These are phyloP conservation scores for Pachyseris speciosa DNA, from an alignment of 64 coral and sea anemone genomes.

Conservation along the genomic window DNA sequence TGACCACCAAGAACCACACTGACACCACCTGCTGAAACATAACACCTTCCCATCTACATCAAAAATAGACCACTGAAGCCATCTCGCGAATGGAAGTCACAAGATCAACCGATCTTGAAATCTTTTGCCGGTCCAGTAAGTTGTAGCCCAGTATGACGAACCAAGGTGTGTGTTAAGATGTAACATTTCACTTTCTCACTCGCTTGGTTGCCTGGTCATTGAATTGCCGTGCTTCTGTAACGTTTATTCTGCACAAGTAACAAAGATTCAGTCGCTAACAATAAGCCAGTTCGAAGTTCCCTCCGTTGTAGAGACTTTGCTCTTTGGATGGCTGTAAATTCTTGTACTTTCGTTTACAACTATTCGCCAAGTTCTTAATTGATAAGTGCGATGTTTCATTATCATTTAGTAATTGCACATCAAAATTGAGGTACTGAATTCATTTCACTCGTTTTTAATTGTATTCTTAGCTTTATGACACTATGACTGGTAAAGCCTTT, in stretches of 20 bases:
- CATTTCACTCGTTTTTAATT: too few species aligned
- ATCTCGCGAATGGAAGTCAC: not conserved
- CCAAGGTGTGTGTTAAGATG: not conserved
- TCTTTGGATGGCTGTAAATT: too few species aligned
- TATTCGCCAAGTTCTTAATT: too few species aligned
- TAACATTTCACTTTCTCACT: not conserved
- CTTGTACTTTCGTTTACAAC: too few species aligned
- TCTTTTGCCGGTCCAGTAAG: not conserved
- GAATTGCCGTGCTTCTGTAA: not conserved
- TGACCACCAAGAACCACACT: slow-evolving; percentile 36
- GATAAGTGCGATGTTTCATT: too few species aligned
- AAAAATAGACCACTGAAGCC: not conserved
- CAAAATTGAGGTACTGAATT: too few species aligned
- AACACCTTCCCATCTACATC: not conserved
- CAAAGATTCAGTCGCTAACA: not conserved
- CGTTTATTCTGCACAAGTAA: not conserved
- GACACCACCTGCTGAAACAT: slow-evolving; percentile 7
- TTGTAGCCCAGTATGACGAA: not conserved
- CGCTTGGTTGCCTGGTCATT: not conserved
- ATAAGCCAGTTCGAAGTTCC: too few species aligned
- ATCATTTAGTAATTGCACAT: too few species aligned
- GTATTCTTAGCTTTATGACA: too few species aligned
- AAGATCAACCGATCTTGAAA: not conserved
- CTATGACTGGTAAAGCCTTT: too few species aligned
- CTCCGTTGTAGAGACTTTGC: too few species aligned